Evolutionary conservation across 1,140 invertebrate species (phyloP).

Genomic region (Nymphalis io): DNA sequence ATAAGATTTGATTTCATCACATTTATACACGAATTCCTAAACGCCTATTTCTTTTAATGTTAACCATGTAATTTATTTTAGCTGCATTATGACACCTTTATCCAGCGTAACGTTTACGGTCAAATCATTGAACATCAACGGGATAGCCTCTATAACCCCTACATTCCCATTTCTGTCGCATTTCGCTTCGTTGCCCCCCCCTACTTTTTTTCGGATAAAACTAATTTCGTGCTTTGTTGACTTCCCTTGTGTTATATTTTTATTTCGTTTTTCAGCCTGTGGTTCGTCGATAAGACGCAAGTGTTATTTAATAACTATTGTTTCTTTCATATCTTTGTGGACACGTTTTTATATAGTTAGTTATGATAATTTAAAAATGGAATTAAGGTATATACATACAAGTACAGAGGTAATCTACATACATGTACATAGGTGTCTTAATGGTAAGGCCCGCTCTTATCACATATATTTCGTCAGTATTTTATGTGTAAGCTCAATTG

Average conservation of each 20-base stretch:
- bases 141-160: conserved; percentile 18
- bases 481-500: too few relatives aligned
- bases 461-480: too few relatives aligned
- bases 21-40: too few relatives aligned
- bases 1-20: too few relatives aligned
- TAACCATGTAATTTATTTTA: too few relatives aligned
- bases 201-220: conserved; percentile 62
- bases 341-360: too few relatives aligned
- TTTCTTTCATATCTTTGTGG: neutral
- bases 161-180: conserved; percentile 48
- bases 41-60: too few relatives aligned
- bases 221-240: conserved; percentile 74
- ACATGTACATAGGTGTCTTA: too few relatives aligned
- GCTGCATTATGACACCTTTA: too few relatives aligned
- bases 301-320: conserved; percentile 15
- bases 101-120: neutral
- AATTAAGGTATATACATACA: too few relatives aligned
- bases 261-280: conserved; percentile 52
- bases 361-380: neutral
- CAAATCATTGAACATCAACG: conserved; percentile 37
- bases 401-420: too few relatives aligned
- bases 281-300: conserved; percentile 47
- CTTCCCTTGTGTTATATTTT: conserved; percentile 63
- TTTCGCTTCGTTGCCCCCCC: conserved; percentile 50
- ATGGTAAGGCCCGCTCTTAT: too few relatives aligned